Conservation (phyloP, 2,113 vertebrate genomes). For the Tachysurus vachellii region DNA sequence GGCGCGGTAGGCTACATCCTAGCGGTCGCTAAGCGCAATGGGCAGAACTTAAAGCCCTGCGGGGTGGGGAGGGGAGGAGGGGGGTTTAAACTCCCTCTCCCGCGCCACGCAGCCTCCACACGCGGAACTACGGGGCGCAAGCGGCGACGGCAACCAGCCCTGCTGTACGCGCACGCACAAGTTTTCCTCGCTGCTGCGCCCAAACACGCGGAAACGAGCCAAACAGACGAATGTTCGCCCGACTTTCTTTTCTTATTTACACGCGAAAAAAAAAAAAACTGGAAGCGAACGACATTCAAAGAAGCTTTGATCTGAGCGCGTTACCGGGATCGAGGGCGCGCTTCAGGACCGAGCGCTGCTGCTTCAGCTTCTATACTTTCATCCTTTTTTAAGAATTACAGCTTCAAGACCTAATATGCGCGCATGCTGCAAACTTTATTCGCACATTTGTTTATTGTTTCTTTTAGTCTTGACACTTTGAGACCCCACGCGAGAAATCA, state of each 20-base stretch:
- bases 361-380: neutral
- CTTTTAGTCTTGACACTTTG: neutral
- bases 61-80: constrained; percentile 38
- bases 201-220: neutral
- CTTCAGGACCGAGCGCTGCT: constrained; percentile 3
- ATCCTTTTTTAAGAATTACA: neutral
- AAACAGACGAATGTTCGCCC: too few species aligned
- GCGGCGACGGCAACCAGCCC: constrained; percentile 47
- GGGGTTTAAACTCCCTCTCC: constrained; percentile 70
- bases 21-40: constrained; percentile 76
- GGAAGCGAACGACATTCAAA: constrained; percentile 12
- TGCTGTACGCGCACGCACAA: constrained; percentile 4
- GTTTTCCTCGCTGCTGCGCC: neutral
- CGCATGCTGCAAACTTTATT: neutral
- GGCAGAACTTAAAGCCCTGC: constrained; percentile 71
- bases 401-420: neutral
- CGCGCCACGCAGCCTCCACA: constrained; percentile 63
- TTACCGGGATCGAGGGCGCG: constrained; percentile 18
- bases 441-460: neutral
- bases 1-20: constrained; percentile 72
- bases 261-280: neutral
- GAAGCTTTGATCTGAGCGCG: neutral
- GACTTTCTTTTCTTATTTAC: neutral
- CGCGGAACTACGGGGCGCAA: constrained; percentile 58
- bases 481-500: neutral